A percentile compares a stretch with the other conserved stretches of the same genome.
These are phyloP conservation scores for Lamellibrachia columna DNA, from an alignment of 2,888 invertebrate genomes.

Conservation along the genomic window DNA sequence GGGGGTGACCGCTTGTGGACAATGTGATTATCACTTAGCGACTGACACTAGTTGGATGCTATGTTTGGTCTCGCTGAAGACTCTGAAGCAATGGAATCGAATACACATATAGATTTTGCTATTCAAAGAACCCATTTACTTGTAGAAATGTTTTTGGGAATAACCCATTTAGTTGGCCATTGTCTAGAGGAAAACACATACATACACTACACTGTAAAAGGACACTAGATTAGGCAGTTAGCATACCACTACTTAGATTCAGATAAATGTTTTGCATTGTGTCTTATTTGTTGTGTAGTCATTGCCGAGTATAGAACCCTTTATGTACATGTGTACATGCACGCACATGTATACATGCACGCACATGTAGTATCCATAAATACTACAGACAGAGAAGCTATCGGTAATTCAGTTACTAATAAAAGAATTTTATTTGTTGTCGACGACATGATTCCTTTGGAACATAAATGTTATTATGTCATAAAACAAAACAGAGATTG, in stretches of 20 bases:
- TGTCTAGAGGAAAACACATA: no score
- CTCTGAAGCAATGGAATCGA: not conserved
- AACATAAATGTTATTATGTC: not conserved
- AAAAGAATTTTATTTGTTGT: not conserved
- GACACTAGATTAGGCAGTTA: not conserved
- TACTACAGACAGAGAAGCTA: not conserved
- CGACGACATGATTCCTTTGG: not conserved
- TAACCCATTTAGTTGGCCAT: not conserved
- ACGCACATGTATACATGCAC: not conserved
- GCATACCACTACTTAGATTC: not conserved
- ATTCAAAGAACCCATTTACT: no score
- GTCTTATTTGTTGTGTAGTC: not conserved
- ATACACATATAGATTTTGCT: not conserved
- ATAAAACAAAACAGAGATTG: conserved; percentile 5
- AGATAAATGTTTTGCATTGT: not conserved
- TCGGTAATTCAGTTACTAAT: not conserved
- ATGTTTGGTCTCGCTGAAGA: not conserved
- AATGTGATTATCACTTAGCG: not conserved
- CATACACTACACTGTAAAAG: no score
- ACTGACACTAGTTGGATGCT: not conserved
- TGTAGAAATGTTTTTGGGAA: not conserved
- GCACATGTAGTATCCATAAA: not conserved
- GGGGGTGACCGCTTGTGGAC: not conserved
- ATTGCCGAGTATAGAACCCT: not conserved
- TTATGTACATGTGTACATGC: not conserved